Conservation (phyloP, 2,888 invertebrate genomes). For the Brassicogethes aeneus region DNA sequence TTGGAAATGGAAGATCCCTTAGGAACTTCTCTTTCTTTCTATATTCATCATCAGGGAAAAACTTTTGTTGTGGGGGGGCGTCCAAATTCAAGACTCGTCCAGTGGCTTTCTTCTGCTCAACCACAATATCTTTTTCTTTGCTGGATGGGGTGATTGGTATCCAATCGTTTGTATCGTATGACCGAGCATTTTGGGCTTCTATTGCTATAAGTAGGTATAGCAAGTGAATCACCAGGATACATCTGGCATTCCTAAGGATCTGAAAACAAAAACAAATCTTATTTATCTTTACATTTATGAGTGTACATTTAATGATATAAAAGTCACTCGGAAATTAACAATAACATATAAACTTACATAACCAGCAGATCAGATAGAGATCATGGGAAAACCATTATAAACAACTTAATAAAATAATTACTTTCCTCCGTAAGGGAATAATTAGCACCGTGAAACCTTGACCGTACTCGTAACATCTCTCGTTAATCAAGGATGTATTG, state of each 20-base stretch:
- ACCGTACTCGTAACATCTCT: no score
- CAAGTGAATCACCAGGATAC: constrained; percentile 13
- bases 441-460: no score
- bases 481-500: no score
- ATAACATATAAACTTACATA: no score
- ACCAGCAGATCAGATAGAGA: no score
- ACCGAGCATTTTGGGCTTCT: constrained; percentile 12
- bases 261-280: constrained; percentile 15
- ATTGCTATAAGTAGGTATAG: constrained; percentile 9
- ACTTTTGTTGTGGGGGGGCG: constrained; percentile 22
- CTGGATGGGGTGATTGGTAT: constrained; percentile 42
- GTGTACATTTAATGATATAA: no score
- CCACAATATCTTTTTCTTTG: constrained; percentile 17
- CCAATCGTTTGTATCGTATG: constrained; percentile 45
- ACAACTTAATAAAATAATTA: no score
- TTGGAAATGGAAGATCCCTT: constrained; percentile 33
- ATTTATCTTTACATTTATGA: no score
- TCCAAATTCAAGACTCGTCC: constrained; percentile 34
- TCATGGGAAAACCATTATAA: no score
- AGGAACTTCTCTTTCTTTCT: constrained; percentile 36
- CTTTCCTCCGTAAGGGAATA: no score
- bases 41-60: constrained; percentile 26
- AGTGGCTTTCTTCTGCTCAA: constrained; percentile 26
- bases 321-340: no score
- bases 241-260: constrained; percentile 15